phyloP scores from a whole-genome alignment of 2,113 vertebrate genomes.

The Atherinomorus stipes region DNA sequence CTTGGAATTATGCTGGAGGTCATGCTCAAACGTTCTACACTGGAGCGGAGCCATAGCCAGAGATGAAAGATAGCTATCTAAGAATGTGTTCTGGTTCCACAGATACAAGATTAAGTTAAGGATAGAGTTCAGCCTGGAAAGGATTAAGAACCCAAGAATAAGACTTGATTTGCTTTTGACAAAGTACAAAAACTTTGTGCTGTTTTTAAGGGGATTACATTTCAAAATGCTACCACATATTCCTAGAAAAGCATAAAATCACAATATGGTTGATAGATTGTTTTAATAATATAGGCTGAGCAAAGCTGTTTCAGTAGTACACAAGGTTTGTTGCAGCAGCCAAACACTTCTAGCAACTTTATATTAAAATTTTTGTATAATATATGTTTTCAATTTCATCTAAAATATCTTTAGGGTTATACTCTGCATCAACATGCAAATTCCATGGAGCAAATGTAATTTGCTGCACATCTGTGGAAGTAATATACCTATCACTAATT shows the following conservation, averaged over 20 bases:
- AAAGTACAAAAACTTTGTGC: not conserved
- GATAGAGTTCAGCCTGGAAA: constrained; percentile 14
- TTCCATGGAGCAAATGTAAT: not conserved
- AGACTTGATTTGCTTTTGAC: constrained; percentile 20
- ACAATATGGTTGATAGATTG: not conserved
- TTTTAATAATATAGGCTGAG: not conserved
- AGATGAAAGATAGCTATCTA: constrained; percentile 25
- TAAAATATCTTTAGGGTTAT: not conserved
- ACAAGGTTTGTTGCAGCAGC: not conserved
- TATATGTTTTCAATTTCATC: not conserved
- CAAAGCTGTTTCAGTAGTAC: not conserved
- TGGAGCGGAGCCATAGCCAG: constrained; percentile 6
- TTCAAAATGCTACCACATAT: not conserved
- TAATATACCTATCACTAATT: not conserved
- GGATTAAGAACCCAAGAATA: constrained; percentile 10
- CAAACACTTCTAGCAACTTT: not conserved
- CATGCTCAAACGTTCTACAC: constrained; percentile 29
- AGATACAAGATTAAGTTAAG: constrained; percentile 21
- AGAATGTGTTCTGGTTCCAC: constrained; percentile 7
- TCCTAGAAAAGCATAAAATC: constrained; percentile 4
- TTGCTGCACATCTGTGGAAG: not conserved
- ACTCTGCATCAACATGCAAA: not conserved
- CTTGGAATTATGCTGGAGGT: constrained; percentile 53
- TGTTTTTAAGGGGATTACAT: constrained; percentile 20
- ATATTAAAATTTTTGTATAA: too few species aligned